phyloP scores from a whole-genome alignment of 2,888 invertebrate genomes.

The Leucophenga montana region DNA sequence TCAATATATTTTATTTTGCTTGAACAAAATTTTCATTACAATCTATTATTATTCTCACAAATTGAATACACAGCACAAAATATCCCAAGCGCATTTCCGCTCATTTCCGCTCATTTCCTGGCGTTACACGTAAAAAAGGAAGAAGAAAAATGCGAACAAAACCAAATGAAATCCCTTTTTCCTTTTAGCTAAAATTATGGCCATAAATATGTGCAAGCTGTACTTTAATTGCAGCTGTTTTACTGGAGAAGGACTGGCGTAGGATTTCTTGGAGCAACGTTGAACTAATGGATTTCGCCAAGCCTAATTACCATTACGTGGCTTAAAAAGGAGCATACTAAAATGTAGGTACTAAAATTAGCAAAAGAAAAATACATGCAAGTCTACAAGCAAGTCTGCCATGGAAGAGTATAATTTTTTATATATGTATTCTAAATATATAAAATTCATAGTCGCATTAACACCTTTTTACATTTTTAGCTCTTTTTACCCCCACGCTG shows the following conservation, averaged over 20 bases:
- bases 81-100: constrained; percentile 23
- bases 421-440: too few species aligned
- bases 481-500: background rate
- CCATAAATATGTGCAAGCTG: constrained; percentile 19
- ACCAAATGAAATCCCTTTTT: constrained; percentile 1
- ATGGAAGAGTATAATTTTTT: constrained; percentile 48
- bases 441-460: constrained; percentile 62
- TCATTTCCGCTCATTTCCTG: constrained; percentile 18
- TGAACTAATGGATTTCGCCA: background rate
- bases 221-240: constrained; percentile 13
- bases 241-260: background rate
- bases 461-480: constrained; percentile 59
- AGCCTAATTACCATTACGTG: constrained; percentile 10
- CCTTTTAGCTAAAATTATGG: background rate
- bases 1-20: too few species aligned
- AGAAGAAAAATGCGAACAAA: background rate
- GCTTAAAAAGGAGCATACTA: background rate
- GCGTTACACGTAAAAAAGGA: background rate
- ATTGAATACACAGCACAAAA: too few species aligned
- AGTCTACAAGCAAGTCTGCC: constrained; percentile 59
- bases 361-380: constrained; percentile 30
- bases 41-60: too few species aligned
- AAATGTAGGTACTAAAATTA: background rate
- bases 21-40: too few species aligned
- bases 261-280: background rate